phyloP scores from a whole-genome alignment of 2,113 vertebrate genomes.

The Melanostigma gelatinosum region DNA sequence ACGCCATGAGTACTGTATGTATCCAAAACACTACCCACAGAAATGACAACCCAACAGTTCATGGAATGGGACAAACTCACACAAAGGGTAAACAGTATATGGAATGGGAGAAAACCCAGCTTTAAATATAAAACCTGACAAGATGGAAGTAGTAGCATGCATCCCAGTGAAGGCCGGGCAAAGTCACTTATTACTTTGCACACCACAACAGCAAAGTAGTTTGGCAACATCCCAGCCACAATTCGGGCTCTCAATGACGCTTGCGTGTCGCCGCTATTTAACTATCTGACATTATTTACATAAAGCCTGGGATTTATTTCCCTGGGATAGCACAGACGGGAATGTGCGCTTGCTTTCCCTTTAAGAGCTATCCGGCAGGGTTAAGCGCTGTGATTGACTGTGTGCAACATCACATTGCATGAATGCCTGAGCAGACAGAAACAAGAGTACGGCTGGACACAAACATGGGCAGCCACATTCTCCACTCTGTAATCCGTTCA shows the following conservation, averaged over 20 bases:
- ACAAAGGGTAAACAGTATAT: not conserved
- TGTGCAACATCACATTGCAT: slow-evolving; percentile 49
- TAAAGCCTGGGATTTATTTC: slow-evolving; percentile 16
- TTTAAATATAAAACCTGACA: not conserved
- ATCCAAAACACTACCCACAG: not conserved
- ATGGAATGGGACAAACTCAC: not conserved
- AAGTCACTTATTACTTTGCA: not conserved
- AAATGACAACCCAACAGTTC: not conserved
- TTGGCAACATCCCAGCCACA: not conserved
- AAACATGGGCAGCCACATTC: slow-evolving; percentile 27
- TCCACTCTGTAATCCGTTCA: slow-evolving; percentile 20
- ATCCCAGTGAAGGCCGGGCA: not conserved
- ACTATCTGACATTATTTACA: slow-evolving; percentile 12
- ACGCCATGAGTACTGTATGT: not conserved
- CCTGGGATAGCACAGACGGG: not conserved
- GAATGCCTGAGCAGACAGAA: slow-evolving; percentile 67
- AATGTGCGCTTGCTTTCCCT: slow-evolving; percentile 43
- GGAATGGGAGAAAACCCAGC: not conserved
- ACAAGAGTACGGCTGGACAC: slow-evolving; percentile 45
- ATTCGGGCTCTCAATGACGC: not conserved
- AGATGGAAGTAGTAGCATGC: not conserved
- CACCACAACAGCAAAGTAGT: not conserved
- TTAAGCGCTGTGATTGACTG: slow-evolving; percentile 44
- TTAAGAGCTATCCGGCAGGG: slow-evolving; percentile 45
- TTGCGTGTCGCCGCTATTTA: not conserved